Evolutionary conservation across 2,888 invertebrate genomes (phyloP).

Genomic region (Anthophora plumipes): DNA sequence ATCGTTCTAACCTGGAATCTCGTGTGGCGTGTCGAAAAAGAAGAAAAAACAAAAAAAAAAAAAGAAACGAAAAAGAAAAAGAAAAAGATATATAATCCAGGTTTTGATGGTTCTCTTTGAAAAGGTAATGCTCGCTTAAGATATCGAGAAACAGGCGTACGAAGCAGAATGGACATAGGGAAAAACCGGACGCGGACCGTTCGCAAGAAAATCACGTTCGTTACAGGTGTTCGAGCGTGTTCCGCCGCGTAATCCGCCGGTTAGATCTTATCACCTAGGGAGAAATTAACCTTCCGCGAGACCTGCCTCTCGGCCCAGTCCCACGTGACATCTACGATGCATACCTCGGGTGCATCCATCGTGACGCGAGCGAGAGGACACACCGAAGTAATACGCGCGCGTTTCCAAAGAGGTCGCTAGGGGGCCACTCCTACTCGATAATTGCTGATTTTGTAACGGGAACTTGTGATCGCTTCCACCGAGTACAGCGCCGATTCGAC

Average conservation of each 20-base stretch:
- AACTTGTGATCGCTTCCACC: conserved; percentile 18
- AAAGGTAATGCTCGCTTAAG: conserved; percentile 14
- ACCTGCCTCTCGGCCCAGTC: conserved; percentile 54
- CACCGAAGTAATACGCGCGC: conserved; percentile 50
- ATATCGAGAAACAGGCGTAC: conserved; percentile 30
- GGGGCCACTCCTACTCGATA: conserved; percentile 63
- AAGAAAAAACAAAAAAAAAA: no score
- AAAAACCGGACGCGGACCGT: conserved; percentile 44
- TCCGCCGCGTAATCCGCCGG: conserved; percentile 64
- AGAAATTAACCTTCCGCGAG: conserved; percentile 66
- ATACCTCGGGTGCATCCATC: conserved; percentile 67
- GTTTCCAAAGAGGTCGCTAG: conserved; percentile 59
- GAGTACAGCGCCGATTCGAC: not conserved
- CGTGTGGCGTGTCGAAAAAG: conserved; percentile 19
- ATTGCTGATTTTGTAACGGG: conserved; percentile 64
- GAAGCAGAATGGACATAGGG: conserved; percentile 10
- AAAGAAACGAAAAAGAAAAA: no score
- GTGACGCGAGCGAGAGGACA: conserved; percentile 64
- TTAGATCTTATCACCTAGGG: conserved; percentile 68
- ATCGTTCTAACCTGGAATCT: conserved; percentile 48
- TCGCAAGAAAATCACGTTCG: conserved; percentile 65
- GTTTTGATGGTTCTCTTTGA: conserved; percentile 2
- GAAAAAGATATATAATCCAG: conserved; percentile 30
- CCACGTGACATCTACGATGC: conserved; percentile 66
- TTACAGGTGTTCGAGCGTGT: conserved; percentile 71